Conservation (phyloP, 2,797 vertebrate species). For the Clarias fuscus region DNA sequence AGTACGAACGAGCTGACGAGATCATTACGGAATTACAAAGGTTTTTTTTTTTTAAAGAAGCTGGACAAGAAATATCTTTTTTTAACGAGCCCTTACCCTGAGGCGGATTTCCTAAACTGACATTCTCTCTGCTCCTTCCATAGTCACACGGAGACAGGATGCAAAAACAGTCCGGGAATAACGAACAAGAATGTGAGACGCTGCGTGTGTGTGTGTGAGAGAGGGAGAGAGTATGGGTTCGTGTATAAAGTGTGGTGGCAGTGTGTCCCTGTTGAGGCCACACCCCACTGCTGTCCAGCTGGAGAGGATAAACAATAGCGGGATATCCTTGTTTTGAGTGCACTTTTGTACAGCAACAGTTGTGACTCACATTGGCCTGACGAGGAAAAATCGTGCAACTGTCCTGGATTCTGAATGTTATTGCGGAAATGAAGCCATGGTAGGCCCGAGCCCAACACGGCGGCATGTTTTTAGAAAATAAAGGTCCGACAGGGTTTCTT, state of each 20-base stretch:
- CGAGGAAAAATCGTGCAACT: conserved; percentile 51
- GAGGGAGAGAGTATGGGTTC: conserved; percentile 46
- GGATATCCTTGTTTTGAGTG: conserved; percentile 80
- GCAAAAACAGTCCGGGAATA: conserved; percentile 10
- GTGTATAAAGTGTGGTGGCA: conserved; percentile 50
- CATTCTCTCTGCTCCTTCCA: conserved; percentile 34
- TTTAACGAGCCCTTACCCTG: conserved; percentile 44
- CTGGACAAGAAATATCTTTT: background rate
- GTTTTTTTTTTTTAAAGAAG: background rate
- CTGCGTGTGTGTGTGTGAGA: background rate
- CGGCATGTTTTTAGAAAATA: background rate
- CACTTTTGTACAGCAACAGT: conserved; percentile 42
- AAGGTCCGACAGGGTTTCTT: no score
- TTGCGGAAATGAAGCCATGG: conserved; percentile 37
- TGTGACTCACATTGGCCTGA: conserved; percentile 48
- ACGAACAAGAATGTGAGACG: background rate
- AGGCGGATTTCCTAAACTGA: conserved; percentile 19
- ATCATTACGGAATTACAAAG: background rate
- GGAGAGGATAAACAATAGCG: conserved; percentile 73
- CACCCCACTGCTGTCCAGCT: conserved; percentile 69
- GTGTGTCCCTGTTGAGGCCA: conserved; percentile 58
- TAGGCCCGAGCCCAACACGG: conserved; percentile 7
- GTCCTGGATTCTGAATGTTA: conserved; percentile 45
- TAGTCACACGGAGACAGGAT: conserved; percentile 42
- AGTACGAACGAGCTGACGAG: background rate